Evolutionary conservation across 53 echinoderm and acorn worm species (phyloP).

Genomic region (Pentamera pediparva): DNA sequence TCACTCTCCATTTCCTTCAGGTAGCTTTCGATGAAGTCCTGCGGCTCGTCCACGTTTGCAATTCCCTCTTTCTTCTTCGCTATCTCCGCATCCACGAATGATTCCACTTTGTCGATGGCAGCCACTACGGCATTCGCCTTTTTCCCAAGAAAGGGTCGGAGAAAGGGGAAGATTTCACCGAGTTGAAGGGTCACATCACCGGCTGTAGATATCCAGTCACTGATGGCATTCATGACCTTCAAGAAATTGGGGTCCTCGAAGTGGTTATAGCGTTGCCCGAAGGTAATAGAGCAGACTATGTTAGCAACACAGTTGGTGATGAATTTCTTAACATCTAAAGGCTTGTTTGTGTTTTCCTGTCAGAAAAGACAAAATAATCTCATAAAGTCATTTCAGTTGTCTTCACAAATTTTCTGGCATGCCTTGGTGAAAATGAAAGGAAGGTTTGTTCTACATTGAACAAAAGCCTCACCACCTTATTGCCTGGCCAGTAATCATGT

Average conservation of each 20-base stretch:
- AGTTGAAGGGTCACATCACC: background rate
- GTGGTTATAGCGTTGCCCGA: conserved; percentile 36
- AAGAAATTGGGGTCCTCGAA: conserved; percentile 25
- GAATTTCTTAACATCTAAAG: conserved; percentile 3
- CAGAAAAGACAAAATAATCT: too few species aligned
- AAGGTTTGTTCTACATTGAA: too few species aligned
- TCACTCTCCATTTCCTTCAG: background rate
- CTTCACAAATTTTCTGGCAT: too few species aligned
- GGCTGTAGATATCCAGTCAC: conserved; percentile 1
- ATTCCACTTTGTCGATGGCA: conserved; percentile 1
- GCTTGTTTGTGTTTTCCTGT: background rate
- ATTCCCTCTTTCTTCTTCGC: conserved; percentile 28
- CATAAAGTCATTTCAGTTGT: too few species aligned
- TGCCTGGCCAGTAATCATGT: too few species aligned
- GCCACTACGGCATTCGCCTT: background rate
- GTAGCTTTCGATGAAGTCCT: conserved; percentile 45
- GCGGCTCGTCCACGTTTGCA: conserved; percentile 27
- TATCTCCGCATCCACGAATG: conserved; percentile 20
- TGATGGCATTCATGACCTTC: background rate
- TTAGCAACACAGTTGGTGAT: conserved; percentile 33
- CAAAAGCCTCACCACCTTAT: too few species aligned
- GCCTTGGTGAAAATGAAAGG: too few species aligned
- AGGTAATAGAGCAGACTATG: conserved; percentile 31
- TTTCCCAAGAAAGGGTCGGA: conserved; percentile 15
- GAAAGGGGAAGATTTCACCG: background rate